phyloP scores from a whole-genome alignment of 2,888 invertebrate genomes.

The Calliopum simillimum region DNA sequence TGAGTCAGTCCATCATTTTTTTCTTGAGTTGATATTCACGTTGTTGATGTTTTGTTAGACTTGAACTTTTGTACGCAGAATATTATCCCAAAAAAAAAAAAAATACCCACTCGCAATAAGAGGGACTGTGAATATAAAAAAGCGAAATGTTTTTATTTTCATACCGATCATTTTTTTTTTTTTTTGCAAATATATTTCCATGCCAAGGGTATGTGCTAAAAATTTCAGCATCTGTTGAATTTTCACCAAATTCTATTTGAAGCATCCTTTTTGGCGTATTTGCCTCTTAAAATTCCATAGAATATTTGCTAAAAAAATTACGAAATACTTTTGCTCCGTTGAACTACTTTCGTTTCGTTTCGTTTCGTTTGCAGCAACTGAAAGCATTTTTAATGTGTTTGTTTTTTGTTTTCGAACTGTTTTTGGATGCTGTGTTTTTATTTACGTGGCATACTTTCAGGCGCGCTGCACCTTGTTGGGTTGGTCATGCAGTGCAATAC shows the following conservation, averaged over 20 bases:
- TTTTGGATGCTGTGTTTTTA: constrained; percentile 9
- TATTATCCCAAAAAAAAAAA: constrained; percentile 10
- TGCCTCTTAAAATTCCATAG: neutral
- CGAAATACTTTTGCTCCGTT: constrained; percentile 17
- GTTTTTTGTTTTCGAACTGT: neutral
- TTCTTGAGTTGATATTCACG: neutral
- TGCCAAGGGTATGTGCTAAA: neutral
- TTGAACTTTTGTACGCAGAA: neutral
- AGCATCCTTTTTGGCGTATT: neutral
- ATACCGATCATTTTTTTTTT: neutral
- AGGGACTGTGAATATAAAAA: neutral
- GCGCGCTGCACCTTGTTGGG: constrained; percentile 1
- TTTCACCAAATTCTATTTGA: neutral
- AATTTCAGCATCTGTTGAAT: constrained; percentile 6
- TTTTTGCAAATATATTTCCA: neutral
- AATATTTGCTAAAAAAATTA: neutral
- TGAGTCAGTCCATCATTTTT: constrained; percentile 29
- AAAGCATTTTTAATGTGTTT: constrained; percentile 20
- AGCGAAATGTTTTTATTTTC: neutral
- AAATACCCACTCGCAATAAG: neutral
- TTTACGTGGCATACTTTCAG: constrained; percentile 19
- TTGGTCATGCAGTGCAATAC: neutral
- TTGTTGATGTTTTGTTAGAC: neutral
- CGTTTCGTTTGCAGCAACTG: constrained; percentile 11
- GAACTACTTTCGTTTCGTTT: constrained; percentile 9